Conservation (phyloP, 2,888 invertebrate species). For the Leptogaster cylindrica region DNA sequence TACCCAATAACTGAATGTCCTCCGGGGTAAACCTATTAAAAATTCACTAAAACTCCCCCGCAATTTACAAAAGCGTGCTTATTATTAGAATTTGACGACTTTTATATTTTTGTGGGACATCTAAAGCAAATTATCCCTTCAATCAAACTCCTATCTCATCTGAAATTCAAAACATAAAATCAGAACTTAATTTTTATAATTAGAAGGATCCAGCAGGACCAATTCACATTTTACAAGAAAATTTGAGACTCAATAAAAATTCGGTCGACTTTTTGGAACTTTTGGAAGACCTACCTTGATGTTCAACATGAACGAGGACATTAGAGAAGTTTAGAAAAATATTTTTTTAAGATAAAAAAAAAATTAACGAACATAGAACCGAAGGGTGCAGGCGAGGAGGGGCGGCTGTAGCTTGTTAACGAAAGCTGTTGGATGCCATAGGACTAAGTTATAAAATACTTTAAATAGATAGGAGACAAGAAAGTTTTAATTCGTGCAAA, state of each 20-base stretch:
- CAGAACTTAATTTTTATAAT: slow-evolving; percentile 33
- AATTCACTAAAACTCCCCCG: background rate
- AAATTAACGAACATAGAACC: background rate
- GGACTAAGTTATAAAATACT: slow-evolving; percentile 1
- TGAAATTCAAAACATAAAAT: slow-evolving; percentile 23
- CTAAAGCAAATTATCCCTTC: slow-evolving; percentile 18
- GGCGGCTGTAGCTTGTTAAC: too few species aligned
- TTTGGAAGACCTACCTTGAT: too few species aligned
- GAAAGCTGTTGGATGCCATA: too few species aligned
- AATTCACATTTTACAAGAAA: background rate
- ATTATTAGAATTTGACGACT: slow-evolving; percentile 17
- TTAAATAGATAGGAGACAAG: slow-evolving; percentile 15
- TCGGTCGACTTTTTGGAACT: too few species aligned
- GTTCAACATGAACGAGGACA: too few species aligned
- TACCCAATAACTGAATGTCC: too few species aligned
- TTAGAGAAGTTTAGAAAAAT: background rate
- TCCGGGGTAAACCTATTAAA: too few species aligned
- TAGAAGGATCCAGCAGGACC: slow-evolving; percentile 1
- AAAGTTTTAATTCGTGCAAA: slow-evolving; percentile 35
- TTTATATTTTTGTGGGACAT: slow-evolving; percentile 11
- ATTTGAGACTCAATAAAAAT: slow-evolving; percentile 21
- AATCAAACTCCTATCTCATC: slow-evolving; percentile 14
- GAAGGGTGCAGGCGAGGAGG: too few species aligned
- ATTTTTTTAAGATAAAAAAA: background rate
- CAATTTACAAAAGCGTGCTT: slow-evolving; percentile 25